Base-by-base conservation (phyloP, 1,140 invertebrate genomes). In the Lutraria rhynchaena region DNA sequence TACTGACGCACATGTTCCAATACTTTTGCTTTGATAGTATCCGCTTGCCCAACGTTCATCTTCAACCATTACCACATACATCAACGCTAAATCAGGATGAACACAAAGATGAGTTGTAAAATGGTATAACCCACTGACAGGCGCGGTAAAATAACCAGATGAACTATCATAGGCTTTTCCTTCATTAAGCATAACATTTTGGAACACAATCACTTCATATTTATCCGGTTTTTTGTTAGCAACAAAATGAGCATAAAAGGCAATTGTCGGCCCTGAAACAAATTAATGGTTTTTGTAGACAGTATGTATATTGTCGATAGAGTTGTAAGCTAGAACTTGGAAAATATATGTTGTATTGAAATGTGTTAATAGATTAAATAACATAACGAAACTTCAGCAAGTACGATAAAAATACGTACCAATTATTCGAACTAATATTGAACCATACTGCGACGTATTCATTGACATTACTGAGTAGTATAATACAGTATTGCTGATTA, bases 171-270 rank as follows among this genome's bases (percentile, higher is more conserved):
- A 5, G 7, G 41, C 19, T 9, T 29, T 11, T 19, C 35, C 49
- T 41, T 49, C 65, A 37, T 80, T 65, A 33, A 69, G 41, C 35
- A 33, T 57, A 67, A 70, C 53, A 49, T 80, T 41, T 24, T n/a
- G 69, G 44, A 69, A 69, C 63, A 80, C 76, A 33, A 57, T 41
- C 46, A 57, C 51, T 55, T 44, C 51, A 35, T 60, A 53, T 22
- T 69, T 41, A 44, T 31, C 31, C 31, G 70, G 33, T 58, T 61
- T 33, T 27, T 67, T 65, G 35, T 55, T 51, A 24, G 65, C 53
- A 37, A 35, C 27, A 15, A n/a, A 15, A 49, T 22, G 35, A 22
- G 22, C 51, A 44, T 55, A 17, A 31, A 41, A 67, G n/a, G 49
- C 33, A 7, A 58, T n/a, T n/a, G n/a, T n/a, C n/a, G n/a, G n/a